phyloP scores from a whole-genome alignment of 1,140 invertebrate species.

The Drosophila yakuba region DNA sequence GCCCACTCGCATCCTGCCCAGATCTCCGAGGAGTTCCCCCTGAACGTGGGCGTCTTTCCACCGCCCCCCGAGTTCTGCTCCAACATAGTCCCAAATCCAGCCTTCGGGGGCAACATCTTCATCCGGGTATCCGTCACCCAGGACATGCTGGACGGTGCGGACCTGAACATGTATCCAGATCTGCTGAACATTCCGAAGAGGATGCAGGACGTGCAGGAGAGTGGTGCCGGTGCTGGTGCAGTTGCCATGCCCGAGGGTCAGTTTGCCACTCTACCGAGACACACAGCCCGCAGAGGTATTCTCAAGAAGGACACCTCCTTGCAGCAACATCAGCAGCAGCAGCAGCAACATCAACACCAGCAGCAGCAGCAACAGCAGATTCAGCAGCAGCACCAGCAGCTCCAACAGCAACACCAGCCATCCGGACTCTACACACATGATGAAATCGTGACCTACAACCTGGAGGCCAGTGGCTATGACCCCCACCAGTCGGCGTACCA shows the following conservation, averaged over 20 bases:
- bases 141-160: constrained; percentile 86
- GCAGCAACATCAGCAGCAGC: constrained; percentile 55
- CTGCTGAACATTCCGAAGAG: constrained; percentile 89
- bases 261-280: constrained; percentile 88
- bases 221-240: constrained; percentile 67
- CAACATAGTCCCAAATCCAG: constrained; percentile 85
- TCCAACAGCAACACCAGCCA: constrained; percentile 24
- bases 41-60: constrained; percentile 86
- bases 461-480: constrained; percentile 74
- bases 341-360: constrained; percentile 17
- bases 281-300: constrained; percentile 73
- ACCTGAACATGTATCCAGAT: constrained; percentile 90
- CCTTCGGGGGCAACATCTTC: constrained; percentile 89
- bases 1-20: constrained; percentile 57
- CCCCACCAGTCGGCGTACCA: constrained; percentile 53
- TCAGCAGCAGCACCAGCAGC: constrained; percentile 45
- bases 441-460: constrained; percentile 83
- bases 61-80: constrained; percentile 88
- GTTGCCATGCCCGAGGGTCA: constrained; percentile 58
- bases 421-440: constrained; percentile 77
- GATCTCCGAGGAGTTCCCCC: constrained; percentile 80
- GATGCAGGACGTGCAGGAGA: constrained; percentile 85
- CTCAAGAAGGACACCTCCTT: constrained; percentile 78
- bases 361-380: constrained; percentile 55
- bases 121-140: constrained; percentile 90